Evolutionary conservation across 2,113 vertebrate species (phyloP).

Genomic region (Dicrurus megarhynchus): DNA sequence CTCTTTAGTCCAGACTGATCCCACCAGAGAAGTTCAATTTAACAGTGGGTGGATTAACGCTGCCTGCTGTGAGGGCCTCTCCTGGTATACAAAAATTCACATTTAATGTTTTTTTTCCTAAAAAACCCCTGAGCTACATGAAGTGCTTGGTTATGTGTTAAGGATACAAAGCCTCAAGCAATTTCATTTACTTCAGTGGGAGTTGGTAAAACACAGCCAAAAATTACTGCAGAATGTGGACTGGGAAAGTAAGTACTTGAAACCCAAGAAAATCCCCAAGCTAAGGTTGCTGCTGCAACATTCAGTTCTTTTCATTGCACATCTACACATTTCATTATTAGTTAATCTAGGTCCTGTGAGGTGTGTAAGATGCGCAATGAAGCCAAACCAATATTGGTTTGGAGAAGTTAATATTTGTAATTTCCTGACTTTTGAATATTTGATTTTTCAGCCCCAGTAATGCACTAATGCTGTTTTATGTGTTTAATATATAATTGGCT

Average conservation of each 20-base stretch:
- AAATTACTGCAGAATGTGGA: not conserved
- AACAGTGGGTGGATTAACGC: not conserved
- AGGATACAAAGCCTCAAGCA: not conserved
- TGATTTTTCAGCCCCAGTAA: not conserved
- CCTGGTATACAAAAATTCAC: not conserved
- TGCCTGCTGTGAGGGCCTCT: not conserved
- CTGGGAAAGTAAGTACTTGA: not conserved
- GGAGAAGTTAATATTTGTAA: not conserved
- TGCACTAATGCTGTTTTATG: not conserved
- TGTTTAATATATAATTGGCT: conserved; percentile 30
- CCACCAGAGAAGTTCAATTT: not conserved
- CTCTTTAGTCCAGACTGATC: not conserved
- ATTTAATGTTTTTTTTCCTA: not conserved
- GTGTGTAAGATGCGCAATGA: not conserved
- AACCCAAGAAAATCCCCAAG: not conserved
- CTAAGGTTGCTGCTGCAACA: not conserved
- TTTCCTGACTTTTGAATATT: conserved; percentile 41
- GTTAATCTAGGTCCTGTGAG: conserved; percentile 8
- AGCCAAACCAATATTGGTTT: conserved; percentile 30
- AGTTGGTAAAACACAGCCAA: not conserved
- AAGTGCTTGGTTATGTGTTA: not conserved
- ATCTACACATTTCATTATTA: not conserved
- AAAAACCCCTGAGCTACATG: not conserved
- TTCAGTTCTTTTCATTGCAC: not conserved
- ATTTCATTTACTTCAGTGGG: not conserved